Percentiles rank a stretch among this genome's conserved stretches.
phyloP scores from a whole-genome alignment of 1,140 invertebrate species.

The Pogonomyrmex barbatus region DNA sequence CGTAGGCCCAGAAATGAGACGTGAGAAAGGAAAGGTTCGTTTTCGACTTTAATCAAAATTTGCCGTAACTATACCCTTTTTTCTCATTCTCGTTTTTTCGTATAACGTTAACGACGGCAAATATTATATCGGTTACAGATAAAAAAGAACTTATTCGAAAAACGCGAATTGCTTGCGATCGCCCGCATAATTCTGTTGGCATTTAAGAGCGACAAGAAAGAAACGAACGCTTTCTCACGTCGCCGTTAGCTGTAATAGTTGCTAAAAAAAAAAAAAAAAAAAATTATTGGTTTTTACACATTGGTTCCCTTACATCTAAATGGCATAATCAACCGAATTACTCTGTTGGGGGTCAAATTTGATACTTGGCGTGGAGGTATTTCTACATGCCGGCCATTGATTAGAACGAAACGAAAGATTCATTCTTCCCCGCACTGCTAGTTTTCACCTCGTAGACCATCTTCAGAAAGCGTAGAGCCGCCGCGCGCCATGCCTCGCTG shows the following conservation, averaged over 20 bases:
- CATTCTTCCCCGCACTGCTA: conserved; percentile 54
- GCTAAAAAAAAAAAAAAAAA: not conserved
- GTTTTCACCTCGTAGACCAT: conserved; percentile 72
- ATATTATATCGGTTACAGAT: not conserved
- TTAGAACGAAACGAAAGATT: conserved; percentile 56
- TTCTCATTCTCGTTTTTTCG: not conserved
- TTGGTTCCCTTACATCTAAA: not conserved
- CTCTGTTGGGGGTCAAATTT: not conserved
- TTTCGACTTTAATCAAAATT: conserved; percentile 10
- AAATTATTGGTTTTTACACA: not conserved
- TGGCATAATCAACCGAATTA: conserved; percentile 1
- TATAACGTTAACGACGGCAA: not conserved
- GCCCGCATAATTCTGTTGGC: not conserved
- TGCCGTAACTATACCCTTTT: not conserved
- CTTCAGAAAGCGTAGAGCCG: conserved; percentile 76
- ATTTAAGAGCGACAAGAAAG: not conserved
- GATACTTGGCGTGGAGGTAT: conserved; percentile 4
- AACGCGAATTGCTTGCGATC: not conserved
- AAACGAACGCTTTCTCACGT: not conserved
- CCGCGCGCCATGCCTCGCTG: conserved; percentile 67
- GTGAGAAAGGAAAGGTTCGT: conserved; percentile 22
- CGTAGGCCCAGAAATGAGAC: not conserved
- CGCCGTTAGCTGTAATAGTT: not conserved
- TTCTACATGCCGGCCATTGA: conserved; percentile 33
- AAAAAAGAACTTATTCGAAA: not conserved